phyloP scores from a whole-genome alignment of 2,113 vertebrate genomes.

The Ctenodactylus gundi region DNA sequence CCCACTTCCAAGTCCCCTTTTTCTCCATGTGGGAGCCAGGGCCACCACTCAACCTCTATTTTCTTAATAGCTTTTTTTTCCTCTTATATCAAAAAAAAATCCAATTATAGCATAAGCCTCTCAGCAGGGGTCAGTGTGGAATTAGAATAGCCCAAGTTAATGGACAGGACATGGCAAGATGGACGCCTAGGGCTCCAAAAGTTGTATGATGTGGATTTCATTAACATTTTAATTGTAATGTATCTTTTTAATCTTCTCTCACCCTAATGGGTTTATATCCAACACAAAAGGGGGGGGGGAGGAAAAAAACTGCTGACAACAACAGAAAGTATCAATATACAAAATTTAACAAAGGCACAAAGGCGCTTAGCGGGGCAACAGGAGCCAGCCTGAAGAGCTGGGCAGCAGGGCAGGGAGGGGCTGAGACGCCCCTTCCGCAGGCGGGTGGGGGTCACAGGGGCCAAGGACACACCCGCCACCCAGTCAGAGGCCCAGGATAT shows the following conservation, averaged over 20 bases:
- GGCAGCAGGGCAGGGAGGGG: too few relatives aligned
- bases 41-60: slow-evolving; percentile 51
- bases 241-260: slow-evolving; percentile 87
- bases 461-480: not conserved
- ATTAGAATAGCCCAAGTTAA: slow-evolving; percentile 81
- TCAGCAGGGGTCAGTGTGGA: slow-evolving; percentile 87
- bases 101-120: slow-evolving; percentile 83
- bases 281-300: slow-evolving; percentile 52
- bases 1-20: not conserved
- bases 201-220: slow-evolving; percentile 83
- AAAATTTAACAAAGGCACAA: slow-evolving; percentile 80
- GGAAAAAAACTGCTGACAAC: slow-evolving; percentile 83
- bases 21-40: accelerated
- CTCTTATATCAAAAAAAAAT: slow-evolving; percentile 73
- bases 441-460: too few relatives aligned
- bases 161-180: slow-evolving; percentile 80
- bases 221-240: slow-evolving; percentile 90
- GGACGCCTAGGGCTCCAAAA: slow-evolving; percentile 81
- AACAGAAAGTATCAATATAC: slow-evolving; percentile 82
- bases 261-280: slow-evolving; percentile 82
- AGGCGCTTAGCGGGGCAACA: slow-evolving; percentile 60
- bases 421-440: too few relatives aligned
- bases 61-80: slow-evolving; percentile 66
- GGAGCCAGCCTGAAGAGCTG: slow-evolving; percentile 69
- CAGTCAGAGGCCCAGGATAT: too few relatives aligned